A percentile compares a stretch with the other conserved stretches of the same genome.
Conservation (phyloP, 2,113 vertebrate genomes). For the Camelus bactrianus region DNA sequence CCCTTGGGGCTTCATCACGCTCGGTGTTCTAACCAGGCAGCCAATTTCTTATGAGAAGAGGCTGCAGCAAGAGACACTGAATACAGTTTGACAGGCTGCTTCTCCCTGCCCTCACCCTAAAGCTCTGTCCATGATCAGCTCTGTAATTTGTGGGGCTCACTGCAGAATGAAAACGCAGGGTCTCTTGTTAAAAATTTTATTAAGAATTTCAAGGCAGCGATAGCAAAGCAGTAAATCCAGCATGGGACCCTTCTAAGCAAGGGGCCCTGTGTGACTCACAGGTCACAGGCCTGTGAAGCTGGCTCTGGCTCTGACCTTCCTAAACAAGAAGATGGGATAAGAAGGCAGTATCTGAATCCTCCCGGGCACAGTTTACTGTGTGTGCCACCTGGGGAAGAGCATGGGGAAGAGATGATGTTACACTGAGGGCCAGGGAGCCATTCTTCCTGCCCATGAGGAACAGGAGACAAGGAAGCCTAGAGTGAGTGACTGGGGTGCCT, state of each 20-base stretch:
- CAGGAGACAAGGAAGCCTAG: not conserved
- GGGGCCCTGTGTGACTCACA: not conserved
- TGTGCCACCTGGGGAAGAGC: not conserved
- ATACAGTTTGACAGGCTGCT: not conserved
- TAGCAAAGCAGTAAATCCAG: not conserved
- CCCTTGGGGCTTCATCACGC: not conserved
- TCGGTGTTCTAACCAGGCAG: not conserved
- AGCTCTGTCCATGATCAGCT: not conserved
- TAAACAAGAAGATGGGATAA: not conserved
- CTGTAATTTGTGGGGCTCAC: not conserved
- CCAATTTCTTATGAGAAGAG: not conserved
- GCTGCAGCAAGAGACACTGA: not conserved
- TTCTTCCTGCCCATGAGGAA: not conserved
- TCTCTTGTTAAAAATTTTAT: not conserved
- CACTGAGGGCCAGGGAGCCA: not conserved
- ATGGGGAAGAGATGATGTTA: not conserved
- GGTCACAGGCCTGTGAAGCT: not conserved
- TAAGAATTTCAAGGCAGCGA: not conserved
- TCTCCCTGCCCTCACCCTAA: not conserved
- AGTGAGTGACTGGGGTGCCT: not conserved
- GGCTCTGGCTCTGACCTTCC: not conserved
- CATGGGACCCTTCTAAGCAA: not conserved
- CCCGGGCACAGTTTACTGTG: not conserved
- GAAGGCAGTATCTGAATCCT: not conserved
- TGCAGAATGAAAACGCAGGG: constrained; percentile 2